Evolutionary conservation across 2,797 vertebrate genomes (phyloP).

Genomic region (Sparus aurata): DNA sequence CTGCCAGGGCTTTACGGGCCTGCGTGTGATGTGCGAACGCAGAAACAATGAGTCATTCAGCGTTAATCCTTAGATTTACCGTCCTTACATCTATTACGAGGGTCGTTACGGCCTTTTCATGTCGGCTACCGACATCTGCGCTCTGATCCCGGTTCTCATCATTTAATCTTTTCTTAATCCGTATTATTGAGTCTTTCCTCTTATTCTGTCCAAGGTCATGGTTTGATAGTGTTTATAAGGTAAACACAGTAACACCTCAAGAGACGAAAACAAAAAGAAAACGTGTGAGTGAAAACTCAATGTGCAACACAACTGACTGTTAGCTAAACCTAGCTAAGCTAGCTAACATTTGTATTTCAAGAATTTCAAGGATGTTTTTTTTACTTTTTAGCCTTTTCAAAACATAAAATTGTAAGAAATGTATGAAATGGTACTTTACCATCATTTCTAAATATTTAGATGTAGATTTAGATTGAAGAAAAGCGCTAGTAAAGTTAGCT

Average conservation of each 20-base stretch:
- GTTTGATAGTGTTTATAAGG: slow-evolving; percentile 27
- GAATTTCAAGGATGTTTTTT: too few relatives aligned
- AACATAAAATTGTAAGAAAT: too few relatives aligned
- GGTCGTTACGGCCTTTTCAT: slow-evolving; percentile 57
- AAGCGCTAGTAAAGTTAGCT: too few relatives aligned
- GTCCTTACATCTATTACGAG: slow-evolving; percentile 41
- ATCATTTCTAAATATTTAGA: too few relatives aligned
- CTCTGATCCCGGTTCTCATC: slow-evolving; percentile 34
- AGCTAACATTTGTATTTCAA: too few relatives aligned
- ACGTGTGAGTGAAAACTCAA: not conserved
- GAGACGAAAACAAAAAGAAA: not conserved
- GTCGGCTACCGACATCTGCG: slow-evolving; percentile 26
- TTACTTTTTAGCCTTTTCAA: too few relatives aligned
- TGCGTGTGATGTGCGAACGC: slow-evolving; percentile 58
- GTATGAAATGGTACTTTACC: too few relatives aligned
- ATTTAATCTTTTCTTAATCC: slow-evolving; percentile 59
- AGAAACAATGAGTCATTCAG: slow-evolving; percentile 58
- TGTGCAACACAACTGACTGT: not conserved
- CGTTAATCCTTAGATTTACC: slow-evolving; percentile 56
- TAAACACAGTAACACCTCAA: slow-evolving; percentile 26
- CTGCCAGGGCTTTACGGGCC: slow-evolving; percentile 95
- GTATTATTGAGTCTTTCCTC: slow-evolving; percentile 32
- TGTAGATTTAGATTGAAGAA: too few relatives aligned
- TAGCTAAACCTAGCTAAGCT: not conserved
- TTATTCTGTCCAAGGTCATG: slow-evolving; percentile 30